These are phyloP conservation scores for Tinea semifulvella DNA, from an alignment of 2,888 invertebrate species.

Conservation along the genomic window DNA sequence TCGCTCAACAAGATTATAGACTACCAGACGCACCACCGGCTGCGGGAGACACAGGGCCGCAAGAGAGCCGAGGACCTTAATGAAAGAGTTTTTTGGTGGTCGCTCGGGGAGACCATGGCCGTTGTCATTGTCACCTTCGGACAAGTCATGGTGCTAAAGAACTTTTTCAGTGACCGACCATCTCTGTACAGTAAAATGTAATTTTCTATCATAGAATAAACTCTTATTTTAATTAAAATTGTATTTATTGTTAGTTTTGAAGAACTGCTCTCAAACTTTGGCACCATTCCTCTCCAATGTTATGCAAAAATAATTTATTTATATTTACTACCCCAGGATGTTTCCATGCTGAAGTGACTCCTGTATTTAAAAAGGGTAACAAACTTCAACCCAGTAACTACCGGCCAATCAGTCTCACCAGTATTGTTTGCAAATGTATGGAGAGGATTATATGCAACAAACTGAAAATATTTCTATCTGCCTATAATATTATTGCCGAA, in stretches of 20 bases:
- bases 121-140: conserved; percentile 87
- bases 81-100: conserved; percentile 94
- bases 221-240: conserved; percentile 1
- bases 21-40: conserved; percentile 95
- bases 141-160: conserved; percentile 91
- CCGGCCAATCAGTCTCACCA: no score
- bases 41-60: conserved; percentile 93
- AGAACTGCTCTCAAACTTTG: no score
- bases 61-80: conserved; percentile 97
- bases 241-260: conserved; percentile 5
- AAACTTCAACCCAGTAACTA: no score
- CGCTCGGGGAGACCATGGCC: conserved; percentile 85
- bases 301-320: no score
- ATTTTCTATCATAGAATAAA: conserved; percentile 25
- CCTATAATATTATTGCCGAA: no score
- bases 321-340: no score
- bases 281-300: no score
- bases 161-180: conserved; percentile 79
- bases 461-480: no score
- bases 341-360: no score
- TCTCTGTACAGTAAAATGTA: conserved; percentile 54
- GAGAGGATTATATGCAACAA: no score
- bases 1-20: conserved; percentile 89
- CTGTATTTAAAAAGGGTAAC: no score
- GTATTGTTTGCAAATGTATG: no score